phyloP scores from a whole-genome alignment of 2,113 vertebrate genomes.

The Natator depressus region DNA sequence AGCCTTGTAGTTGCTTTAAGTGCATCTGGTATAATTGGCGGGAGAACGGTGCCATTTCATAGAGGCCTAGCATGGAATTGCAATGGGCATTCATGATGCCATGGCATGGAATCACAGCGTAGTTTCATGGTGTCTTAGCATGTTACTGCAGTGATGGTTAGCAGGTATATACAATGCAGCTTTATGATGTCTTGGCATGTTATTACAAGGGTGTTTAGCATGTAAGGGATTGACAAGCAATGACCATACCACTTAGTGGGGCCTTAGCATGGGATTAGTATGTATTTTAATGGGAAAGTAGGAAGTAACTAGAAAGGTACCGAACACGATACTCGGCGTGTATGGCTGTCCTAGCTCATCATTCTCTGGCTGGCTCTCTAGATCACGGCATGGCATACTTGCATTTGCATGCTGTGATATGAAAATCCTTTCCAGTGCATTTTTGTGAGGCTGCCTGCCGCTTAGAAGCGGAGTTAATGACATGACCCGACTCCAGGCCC shows the following conservation, averaged over 20 bases:
- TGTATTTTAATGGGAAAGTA: background rate
- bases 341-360: background rate
- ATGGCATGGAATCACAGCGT: background rate
- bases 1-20: background rate
- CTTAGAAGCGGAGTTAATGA: background rate
- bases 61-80: background rate
- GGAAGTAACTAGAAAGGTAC: background rate
- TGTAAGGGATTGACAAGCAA: background rate
- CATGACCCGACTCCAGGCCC: background rate
- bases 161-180: background rate
- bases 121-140: background rate
- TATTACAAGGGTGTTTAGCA: background rate
- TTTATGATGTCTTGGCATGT: background rate
- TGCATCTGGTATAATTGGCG: background rate
- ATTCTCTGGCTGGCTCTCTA: background rate
- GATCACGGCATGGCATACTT: background rate
- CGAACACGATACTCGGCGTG: background rate
- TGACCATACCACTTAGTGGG: background rate
- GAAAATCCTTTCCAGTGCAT: background rate
- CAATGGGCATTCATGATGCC: background rate
- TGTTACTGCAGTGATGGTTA: background rate
- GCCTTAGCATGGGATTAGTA: background rate
- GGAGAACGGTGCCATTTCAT: background rate
- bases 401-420: background rate
- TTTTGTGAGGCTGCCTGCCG: background rate